Evolutionary conservation across 2,888 invertebrate genomes (phyloP), one percentile per base, ranked within the genome.

Genomic region (Pristionchus mayeri): DNA sequence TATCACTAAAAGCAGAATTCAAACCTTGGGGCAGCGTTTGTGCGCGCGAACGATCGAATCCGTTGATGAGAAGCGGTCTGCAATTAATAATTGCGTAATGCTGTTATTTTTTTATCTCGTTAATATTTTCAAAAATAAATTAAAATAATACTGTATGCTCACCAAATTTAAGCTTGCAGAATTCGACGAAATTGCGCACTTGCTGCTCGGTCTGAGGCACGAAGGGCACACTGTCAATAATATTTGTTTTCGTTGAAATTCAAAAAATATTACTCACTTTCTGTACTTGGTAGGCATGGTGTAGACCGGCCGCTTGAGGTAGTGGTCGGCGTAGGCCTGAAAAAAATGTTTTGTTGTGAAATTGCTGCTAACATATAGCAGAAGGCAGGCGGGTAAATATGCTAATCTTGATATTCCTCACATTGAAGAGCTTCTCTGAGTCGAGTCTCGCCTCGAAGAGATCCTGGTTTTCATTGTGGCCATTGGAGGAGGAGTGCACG

Each of bases 301-400:
- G 75, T 86, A 87, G 9, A 86, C 86, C 3, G 87, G 86, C 13
- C 85, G 84, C 75, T 87, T 87, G 48, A 87, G 81, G 40, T 71
- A 86, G 71, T 86, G 85, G 52, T 87, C 87, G 24, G 87, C 85
- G 67, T 86, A 87, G 24, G 87, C 87, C 85, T 87, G 52, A 27
- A 85, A 82, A n/a, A 16, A 0, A 18, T 67, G 4, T 27, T 30
- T 67, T 34, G 9, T 67, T 67, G 16, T 24, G n/a, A 57, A 24
- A 57, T 24, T 57, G 60, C 9, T 9, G 60, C 9, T 60, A 60
- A n/a, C 24, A n/a, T n/a, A 60, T n/a, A 24, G n/a, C 60, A 60
- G n/a, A 60, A 18, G 24, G n/a, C n/a, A n/a, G n/a, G n/a, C n/a
- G n/a, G n/a, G n/a, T n/a, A n/a, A n/a, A n/a, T n/a, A n/a, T n/a